Percentiles rank a stretch among this genome's conserved stretches.
These are phyloP conservation scores for Metridium senile DNA, from an alignment of 92 coral and sea anemone species.

Conservation along the genomic window DNA sequence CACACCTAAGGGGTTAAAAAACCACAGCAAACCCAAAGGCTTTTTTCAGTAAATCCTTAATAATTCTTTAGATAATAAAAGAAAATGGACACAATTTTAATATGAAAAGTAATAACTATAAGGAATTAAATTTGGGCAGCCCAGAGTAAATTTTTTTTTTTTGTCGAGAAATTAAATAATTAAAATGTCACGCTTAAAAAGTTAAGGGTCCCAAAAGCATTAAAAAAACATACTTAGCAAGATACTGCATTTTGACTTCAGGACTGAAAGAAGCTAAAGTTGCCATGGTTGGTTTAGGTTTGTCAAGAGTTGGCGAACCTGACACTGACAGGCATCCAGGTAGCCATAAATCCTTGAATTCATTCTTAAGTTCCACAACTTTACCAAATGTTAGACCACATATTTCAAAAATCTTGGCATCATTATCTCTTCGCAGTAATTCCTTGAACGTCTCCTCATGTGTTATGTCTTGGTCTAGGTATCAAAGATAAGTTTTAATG, in stretches of 20 bases:
- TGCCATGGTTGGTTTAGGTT: slow-evolving; percentile 45
- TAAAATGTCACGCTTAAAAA: neutral
- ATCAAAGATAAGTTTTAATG: neutral
- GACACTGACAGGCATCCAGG: neutral
- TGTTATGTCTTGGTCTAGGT: slow-evolving; percentile 42
- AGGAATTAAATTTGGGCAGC: too few relatives aligned
- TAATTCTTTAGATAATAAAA: too few relatives aligned
- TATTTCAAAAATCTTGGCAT: slow-evolving; percentile 31
- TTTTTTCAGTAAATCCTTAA: too few relatives aligned
- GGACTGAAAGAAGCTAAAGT: slow-evolving; percentile 27
- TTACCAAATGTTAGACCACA: slow-evolving; percentile 35
- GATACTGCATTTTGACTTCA: slow-evolving; percentile 32
- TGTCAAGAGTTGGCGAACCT: neutral
- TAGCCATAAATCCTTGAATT: neutral
- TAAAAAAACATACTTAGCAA: slow-evolving; percentile 23
- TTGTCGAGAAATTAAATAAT: neutral
- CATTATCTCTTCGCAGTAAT: slow-evolving; percentile 18
- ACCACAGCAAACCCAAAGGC: neutral
- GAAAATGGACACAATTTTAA: too few relatives aligned
- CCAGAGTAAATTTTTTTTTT: too few relatives aligned
- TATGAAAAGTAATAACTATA: too few relatives aligned
- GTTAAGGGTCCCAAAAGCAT: too few relatives aligned
- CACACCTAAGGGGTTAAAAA: too few relatives aligned
- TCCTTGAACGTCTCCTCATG: slow-evolving; percentile 29
- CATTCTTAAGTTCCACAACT: slow-evolving; percentile 24